Base-by-base conservation (phyloP, 2,888 invertebrate species). In the Apotomis turbidana region DNA sequence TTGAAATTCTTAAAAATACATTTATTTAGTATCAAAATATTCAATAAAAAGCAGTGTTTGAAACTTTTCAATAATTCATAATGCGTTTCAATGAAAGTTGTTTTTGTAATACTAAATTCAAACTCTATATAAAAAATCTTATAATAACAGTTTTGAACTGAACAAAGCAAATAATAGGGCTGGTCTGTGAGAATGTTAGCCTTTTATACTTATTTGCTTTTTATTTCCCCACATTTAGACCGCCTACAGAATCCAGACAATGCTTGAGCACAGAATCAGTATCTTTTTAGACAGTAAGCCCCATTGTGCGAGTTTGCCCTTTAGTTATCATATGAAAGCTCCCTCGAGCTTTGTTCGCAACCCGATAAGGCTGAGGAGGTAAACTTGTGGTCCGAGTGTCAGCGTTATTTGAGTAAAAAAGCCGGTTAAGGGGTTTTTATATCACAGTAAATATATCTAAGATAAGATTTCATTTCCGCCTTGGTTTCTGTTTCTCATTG, bases 251-350 rank as follows among this genome's bases (percentile, higher is more conserved):
- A 44, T 5, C 57, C 71, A 61, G 27, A 61, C 61, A 62, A 67
- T 67, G 57, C 38, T 57, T 38, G 12, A 49, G 69, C 36, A 38
- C 49, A 51, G 60, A 66, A 67, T 71, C 71, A 71, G 71, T 71
- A 71, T 71, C 67, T 71, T 71, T 71, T 71, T 71, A 71, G 71
- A 67, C 71, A 60, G 66, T 67, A 71, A 71, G 67, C 62, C 46
- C 72, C 68, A 72, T 72, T 72, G 72, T 72, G 71, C 8, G 68
- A 62, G 67, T 68, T 68, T 72, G 72, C 72, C 72, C 72, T 72
- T 72, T 72, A 72, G 72, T 72, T 72, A 72, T 72, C 72, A 72
- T 68, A 72, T 72, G 68, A 72, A 72, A 72, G 72, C 72, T 72
- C 72, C 68, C 68, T 63, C 68, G 62, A 63, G 72, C 72, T 68